A percentile compares a stretch with the other conserved stretches of the same genome.
These are phyloP conservation scores for Pangasius krempfi DNA, from an alignment of 2,797 vertebrate species.

Conservation along the genomic window DNA sequence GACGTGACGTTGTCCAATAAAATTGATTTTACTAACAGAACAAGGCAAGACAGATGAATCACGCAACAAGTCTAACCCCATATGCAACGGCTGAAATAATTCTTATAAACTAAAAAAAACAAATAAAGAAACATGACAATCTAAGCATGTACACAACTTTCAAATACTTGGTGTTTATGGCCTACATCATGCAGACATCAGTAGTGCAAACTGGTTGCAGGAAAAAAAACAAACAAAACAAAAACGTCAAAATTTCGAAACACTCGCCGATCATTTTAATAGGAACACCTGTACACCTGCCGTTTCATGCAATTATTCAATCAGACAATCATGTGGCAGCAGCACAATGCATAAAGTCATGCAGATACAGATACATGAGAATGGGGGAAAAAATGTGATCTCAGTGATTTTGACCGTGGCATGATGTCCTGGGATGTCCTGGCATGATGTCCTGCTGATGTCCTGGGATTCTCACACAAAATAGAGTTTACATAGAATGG, in stretches of 20 bases:
- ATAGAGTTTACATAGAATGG: neutral
- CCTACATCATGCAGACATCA: neutral
- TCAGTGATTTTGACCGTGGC: neutral
- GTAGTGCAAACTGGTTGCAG: neutral
- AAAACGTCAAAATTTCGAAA: neutral
- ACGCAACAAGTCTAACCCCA: neutral
- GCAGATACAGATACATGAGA: neutral
- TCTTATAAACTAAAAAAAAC: neutral
- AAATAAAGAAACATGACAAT: neutral
- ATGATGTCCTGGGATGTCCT: neutral
- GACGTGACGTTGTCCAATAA: too few relatives aligned
- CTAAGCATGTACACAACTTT: neutral
- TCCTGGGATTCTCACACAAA: neutral
- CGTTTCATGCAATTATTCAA: neutral
- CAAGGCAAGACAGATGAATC: neutral
- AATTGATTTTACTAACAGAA: neutral
- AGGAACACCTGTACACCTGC: neutral
- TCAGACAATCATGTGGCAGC: too few relatives aligned
- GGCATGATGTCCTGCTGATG: too few relatives aligned
- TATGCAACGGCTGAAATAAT: neutral
- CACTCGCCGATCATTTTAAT: neutral
- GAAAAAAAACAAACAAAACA: neutral
- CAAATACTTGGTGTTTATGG: neutral
- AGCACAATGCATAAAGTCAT: too few relatives aligned
- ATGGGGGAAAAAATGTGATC: neutral